A percentile compares a stretch with the other conserved stretches of the same genome.
Conservation (phyloP, 1,140 invertebrate species). For the Pogonomyrmex barbatus region DNA sequence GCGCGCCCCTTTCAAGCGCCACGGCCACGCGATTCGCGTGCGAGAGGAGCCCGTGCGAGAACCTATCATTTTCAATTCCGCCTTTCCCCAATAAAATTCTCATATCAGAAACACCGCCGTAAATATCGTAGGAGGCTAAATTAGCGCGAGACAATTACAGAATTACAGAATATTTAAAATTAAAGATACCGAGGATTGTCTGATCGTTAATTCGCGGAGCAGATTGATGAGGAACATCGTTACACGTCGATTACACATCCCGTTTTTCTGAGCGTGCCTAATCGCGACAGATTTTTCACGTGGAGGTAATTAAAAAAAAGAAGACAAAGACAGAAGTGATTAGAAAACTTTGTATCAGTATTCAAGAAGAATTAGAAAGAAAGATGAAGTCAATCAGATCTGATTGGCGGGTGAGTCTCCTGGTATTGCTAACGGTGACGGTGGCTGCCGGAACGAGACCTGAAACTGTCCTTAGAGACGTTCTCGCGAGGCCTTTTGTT, state of each 20-base stretch:
- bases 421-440: neutral
- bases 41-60: neutral
- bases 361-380: neutral
- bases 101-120: neutral
- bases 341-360: neutral
- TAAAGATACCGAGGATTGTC: neutral
- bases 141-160: neutral
- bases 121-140: neutral
- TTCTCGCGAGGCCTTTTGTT: conserved; percentile 73
- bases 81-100: neutral
- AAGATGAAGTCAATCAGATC: neutral
- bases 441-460: conserved; percentile 41
- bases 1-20: neutral
- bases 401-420: neutral
- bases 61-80: neutral
- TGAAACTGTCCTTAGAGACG: conserved; percentile 68
- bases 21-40: neutral
- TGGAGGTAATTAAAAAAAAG: neutral
- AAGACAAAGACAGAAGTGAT: no score
- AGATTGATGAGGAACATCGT: neutral
- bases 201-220: neutral
- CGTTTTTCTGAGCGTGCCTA: neutral
- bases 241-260: neutral
- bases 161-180: no score
- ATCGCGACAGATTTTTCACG: neutral